These are phyloP conservation scores for Eupleurogrammus muticus DNA, from an alignment of 2,797 vertebrate species.

Conservation along the genomic window DNA sequence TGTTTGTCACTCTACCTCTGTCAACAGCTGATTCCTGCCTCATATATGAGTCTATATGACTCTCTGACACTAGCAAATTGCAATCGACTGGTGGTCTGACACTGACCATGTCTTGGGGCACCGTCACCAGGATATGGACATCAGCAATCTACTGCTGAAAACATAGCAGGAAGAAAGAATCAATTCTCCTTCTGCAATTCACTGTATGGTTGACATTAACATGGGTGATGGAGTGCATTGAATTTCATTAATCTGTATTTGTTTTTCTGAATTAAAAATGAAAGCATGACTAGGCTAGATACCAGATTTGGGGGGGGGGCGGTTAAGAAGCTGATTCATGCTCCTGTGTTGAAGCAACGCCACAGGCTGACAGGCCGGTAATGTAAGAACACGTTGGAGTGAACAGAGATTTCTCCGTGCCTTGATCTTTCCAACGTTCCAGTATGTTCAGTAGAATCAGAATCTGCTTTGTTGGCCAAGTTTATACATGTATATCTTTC, in stretches of 20 bases:
- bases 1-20: conserved; percentile 35
- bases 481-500: too few species aligned
- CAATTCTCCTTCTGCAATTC: background rate
- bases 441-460: too few species aligned
- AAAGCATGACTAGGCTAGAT: background rate
- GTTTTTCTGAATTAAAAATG: background rate
- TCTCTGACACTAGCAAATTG: conserved; percentile 75
- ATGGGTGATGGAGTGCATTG: background rate
- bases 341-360: too few species aligned
- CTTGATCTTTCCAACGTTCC: too few species aligned
- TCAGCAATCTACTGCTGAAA: conserved; percentile 11
- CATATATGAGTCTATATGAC: conserved; percentile 5
- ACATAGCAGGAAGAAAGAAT: background rate
- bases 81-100: conserved; percentile 79
- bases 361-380: too few species aligned
- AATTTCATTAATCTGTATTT: background rate
- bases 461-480: too few species aligned
- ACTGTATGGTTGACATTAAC: background rate
- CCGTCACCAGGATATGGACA: conserved; percentile 42
- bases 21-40: conserved; percentile 58
- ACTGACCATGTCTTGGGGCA: conserved; percentile 43
- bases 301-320: background rate
- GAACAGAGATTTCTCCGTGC: too few species aligned
- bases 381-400: too few species aligned
- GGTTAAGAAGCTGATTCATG: background rate